Conservation (phyloP, 2,113 vertebrate species). For the Pogonocichla stellata region DNA sequence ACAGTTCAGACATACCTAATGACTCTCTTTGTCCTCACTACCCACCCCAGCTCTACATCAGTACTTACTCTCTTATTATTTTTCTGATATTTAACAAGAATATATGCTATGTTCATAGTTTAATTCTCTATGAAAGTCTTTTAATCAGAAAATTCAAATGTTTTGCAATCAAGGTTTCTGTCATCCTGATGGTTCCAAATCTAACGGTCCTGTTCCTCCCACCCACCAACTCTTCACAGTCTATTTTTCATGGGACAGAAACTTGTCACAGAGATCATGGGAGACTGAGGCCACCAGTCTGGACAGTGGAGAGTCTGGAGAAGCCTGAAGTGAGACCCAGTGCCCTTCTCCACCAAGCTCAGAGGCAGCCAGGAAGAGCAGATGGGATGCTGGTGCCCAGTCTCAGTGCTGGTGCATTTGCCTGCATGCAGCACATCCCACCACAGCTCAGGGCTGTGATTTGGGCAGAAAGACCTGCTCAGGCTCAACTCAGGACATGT, state of each 20-base stretch:
- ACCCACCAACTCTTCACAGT: neutral
- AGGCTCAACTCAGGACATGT: rapidly evolving
- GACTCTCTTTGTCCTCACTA: neutral
- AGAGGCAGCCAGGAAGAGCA: neutral
- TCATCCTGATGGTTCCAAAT: neutral
- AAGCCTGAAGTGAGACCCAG: neutral
- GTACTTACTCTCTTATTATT: neutral
- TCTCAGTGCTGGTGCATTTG: neutral
- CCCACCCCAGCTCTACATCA: neutral
- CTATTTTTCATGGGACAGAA: neutral
- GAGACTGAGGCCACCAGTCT: neutral
- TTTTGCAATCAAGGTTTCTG: neutral
- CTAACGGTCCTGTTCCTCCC: neutral
- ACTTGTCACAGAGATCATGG: neutral
- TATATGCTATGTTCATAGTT: neutral
- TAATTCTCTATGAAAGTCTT: neutral
- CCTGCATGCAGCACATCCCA: rapidly evolving
- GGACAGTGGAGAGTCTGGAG: neutral
- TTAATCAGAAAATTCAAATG: neutral
- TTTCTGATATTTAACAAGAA: neutral
- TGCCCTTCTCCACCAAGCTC: neutral
- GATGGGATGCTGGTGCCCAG: neutral
- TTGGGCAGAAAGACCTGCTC: neutral
- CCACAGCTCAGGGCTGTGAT: rapidly evolving
- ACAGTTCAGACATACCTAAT: neutral